Evolutionary conservation across 2,797 vertebrate genomes (phyloP), one percentile per base, ranked within the genome.

Genomic region (Avahi laniger): DNA sequence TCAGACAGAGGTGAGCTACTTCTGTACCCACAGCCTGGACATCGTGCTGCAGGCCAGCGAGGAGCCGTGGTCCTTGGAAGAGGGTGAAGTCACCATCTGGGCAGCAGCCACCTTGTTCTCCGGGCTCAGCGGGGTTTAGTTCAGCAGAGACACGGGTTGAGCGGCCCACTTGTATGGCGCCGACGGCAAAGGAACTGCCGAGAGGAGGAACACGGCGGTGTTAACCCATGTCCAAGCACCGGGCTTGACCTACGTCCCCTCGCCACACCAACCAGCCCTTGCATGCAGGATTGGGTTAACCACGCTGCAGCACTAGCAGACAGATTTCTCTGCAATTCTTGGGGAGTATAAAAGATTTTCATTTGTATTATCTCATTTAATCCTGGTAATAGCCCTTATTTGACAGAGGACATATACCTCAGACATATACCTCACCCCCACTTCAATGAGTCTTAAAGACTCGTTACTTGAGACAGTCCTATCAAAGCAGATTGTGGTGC

Each of bases 121-220:
- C 6, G 15, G 24, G 70, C 41, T 46, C 61, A 30, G 70, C 15
- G 43, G 38, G 35, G 6, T 18, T 82, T 59, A 81, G 7, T 86
- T 88, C 95, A 96, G 70, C 84, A 97, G 61, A 79, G 93, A 91
- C 50, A 65, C 73, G 3, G 95, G 96, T 41, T 96, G 97, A 43
- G 65, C 17, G 70, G 69, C 24, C 82, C 12, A 0, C 3, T 86
- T 96, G 35, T 86, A 93, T n/a, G 96, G 91, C 15, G 72, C 41
- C 24, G 57, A 35, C 89, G 83, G 92, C 35, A 80, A n/a, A 26
- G 0, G 12, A 96, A 80, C 50, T 70, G 57, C 84, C 94, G 94
- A 72, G 50, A 96, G n/a, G 90, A 95, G 73, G 11, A 95, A 91
- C 7, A 91, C 11, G 14, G 13, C 22, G 24, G 35, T 1, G 2